A percentile compares a stretch with the other conserved stretches of the same genome.
These are phyloP conservation scores for Polymixis flavicincta DNA, from an alignment of 2,888 invertebrate genomes.

Conservation along the genomic window DNA sequence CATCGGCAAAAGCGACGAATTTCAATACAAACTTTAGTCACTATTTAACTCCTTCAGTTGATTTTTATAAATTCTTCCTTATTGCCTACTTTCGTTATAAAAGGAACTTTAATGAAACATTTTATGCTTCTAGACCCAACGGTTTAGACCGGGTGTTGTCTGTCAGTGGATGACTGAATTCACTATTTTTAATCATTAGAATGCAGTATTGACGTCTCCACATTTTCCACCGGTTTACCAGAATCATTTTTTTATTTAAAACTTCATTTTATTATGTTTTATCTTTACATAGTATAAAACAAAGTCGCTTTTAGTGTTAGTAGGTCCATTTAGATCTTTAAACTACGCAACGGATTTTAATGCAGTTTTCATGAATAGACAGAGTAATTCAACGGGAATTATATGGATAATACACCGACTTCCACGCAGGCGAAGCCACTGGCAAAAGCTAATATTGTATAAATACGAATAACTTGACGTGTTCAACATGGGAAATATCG, in stretches of 20 bases:
- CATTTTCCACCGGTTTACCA: neutral
- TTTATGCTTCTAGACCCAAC: neutral
- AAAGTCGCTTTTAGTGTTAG: too few species aligned
- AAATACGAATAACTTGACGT: neutral
- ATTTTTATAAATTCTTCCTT: neutral
- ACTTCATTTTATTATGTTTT: neutral
- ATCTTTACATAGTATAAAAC: too few species aligned
- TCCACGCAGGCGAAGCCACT: too few species aligned
- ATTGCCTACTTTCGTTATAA: neutral
- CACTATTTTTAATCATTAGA: neutral
- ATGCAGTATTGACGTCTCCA: neutral
- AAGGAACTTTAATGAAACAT: neutral
- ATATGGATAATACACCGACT: too few species aligned
- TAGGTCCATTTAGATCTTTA: too few species aligned
- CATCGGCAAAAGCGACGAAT: neutral
- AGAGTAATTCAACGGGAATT: too few species aligned
- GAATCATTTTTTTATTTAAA: neutral
- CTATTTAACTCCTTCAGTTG: neutral
- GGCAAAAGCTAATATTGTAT: neutral
- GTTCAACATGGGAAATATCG: conserved; percentile 3
- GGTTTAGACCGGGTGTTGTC: neutral
- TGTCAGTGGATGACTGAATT: neutral
- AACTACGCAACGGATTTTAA: too few species aligned
- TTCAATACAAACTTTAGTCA: neutral
- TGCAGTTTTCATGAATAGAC: too few species aligned